phyloP scores from a whole-genome alignment of 2,888 invertebrate genomes.

The Ramazzottius varieornatus region DNA sequence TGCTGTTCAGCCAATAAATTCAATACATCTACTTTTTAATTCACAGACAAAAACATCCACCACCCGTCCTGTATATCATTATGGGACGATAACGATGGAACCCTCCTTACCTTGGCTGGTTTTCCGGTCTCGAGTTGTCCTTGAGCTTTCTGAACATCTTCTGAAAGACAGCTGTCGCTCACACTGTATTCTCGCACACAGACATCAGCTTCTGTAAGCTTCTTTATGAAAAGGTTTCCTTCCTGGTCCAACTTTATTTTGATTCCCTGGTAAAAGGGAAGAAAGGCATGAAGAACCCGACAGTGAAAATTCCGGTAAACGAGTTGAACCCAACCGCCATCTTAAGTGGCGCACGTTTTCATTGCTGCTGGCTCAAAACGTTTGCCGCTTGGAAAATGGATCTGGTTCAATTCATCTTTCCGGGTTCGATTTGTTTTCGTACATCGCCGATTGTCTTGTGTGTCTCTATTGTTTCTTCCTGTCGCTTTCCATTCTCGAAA shows the following conservation, averaged over 20 bases:
- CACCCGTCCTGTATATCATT: no score
- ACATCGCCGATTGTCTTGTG: constrained; percentile 18
- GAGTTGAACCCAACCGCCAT: no score
- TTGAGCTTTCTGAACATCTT: not conserved
- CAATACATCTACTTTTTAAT: no score
- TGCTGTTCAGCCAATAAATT: no score
- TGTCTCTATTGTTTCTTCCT: constrained; percentile 16
- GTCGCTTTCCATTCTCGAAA: constrained; percentile 18
- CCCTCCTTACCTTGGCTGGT: not conserved
- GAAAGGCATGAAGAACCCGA: not conserved
- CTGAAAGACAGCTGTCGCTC: not conserved
- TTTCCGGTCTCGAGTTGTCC: not conserved
- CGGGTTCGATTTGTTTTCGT: no score
- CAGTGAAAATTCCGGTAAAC: no score
- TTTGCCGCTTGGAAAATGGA: no score
- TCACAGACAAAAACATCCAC: no score
- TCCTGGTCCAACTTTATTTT: not conserved
- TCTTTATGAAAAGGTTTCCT: not conserved
- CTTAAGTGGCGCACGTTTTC: no score
- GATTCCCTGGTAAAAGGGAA: not conserved
- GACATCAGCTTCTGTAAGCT: not conserved
- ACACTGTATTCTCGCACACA: not conserved
- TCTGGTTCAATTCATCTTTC: no score
- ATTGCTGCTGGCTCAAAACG: no score
- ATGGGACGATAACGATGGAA: not conserved